Evolutionary conservation across 1,140 invertebrate genomes (phyloP).

Genomic region (Euborellia annulipes): DNA sequence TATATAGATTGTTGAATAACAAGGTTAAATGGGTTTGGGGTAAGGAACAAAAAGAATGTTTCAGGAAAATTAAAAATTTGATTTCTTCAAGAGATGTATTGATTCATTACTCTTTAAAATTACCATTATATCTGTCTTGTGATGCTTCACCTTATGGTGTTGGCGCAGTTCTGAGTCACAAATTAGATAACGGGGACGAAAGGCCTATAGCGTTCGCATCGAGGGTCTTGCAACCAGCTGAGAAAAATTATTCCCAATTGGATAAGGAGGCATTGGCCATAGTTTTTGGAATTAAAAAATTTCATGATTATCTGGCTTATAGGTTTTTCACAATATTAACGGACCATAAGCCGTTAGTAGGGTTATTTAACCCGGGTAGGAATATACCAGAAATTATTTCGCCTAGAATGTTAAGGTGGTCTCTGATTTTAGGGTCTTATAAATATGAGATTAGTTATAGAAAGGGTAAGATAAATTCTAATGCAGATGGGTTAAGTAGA

Average conservation of each 20-base stretch:
- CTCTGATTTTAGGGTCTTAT: not conserved
- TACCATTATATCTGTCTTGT: not conserved
- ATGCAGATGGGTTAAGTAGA: conserved; percentile 2
- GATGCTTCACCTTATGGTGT: conserved; percentile 15
- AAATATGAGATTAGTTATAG: conserved; percentile 5
- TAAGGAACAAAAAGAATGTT: conserved; percentile 4
- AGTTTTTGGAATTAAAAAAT: conserved; percentile 28
- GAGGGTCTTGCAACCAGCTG: conserved; percentile 19
- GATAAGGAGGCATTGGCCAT: conserved; percentile 31
- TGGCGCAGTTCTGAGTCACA: conserved; percentile 24
- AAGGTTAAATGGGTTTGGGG: conserved; percentile 16
- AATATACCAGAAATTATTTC: not conserved
- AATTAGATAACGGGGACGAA: conserved; percentile 16
- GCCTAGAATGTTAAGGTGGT: not conserved
- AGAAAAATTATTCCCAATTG: conserved; percentile 28
- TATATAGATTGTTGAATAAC: conserved; percentile 16
- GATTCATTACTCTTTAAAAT: conserved; percentile 9
- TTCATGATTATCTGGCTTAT: conserved; percentile 26
- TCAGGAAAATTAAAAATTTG: conserved; percentile 11
- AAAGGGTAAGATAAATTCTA: conserved; percentile 1
- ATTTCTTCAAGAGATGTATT: conserved; percentile 6
- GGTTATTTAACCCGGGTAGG: conserved; percentile 25
- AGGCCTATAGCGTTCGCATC: conserved; percentile 22
- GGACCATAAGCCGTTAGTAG: conserved; percentile 31
- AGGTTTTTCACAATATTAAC: conserved; percentile 23